Base-by-base conservation (phyloP, 2,797 vertebrate genomes). In the Coilia nasus region DNA sequence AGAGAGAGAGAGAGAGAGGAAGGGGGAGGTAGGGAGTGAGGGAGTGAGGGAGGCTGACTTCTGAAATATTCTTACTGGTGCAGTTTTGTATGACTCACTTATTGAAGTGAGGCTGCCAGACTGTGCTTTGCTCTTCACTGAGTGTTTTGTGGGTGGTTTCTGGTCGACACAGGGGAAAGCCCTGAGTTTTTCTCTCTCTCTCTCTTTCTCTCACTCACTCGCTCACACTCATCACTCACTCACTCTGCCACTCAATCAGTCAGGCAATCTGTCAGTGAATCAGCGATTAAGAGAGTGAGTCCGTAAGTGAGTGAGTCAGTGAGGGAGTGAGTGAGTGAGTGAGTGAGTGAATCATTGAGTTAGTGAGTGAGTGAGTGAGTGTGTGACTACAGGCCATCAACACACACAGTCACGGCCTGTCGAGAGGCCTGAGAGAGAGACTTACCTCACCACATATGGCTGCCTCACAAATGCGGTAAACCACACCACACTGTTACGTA, bases 201-300 rank as follows among this genome's bases (percentile, higher is more conserved):
- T 14, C 62, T 64, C 62, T 25, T 7, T 28, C 62, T 84, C 35
- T 28, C 23, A 25, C 1, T 64, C 2, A 31, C 19, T 84, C 88
- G 64, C 44, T 78, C 3, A 14, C 83, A n/a, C n/a, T n/a, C n/a
- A n/a, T 2, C 82, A 23, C 23, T 10, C 82, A 62, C 46, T n/a
- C 60, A 54, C 17, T 14, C 17, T 14, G 41, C 23, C 10, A 14
- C n/a, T 64, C 11, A 9, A 54, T 54, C 50, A 54, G 50, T 54
- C 50, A 54, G 14, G 1, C 25, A 31, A n/a, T 19, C 57, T 46
- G 59, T 50, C 86, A 82, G 57, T 60, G 11, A 25, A 21, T 83
- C 41, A 85, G 71, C 85, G 56, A 75, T 50, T 87, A 88, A 89
- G 47, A 84, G 81, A 56, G n/a, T 3, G 67, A 88, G 78, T 84